Percentiles rank a stretch among this genome's conserved stretches.
phyloP scores from a whole-genome alignment of 2,888 invertebrate genomes.

The Lasioglossum figueresi region DNA sequence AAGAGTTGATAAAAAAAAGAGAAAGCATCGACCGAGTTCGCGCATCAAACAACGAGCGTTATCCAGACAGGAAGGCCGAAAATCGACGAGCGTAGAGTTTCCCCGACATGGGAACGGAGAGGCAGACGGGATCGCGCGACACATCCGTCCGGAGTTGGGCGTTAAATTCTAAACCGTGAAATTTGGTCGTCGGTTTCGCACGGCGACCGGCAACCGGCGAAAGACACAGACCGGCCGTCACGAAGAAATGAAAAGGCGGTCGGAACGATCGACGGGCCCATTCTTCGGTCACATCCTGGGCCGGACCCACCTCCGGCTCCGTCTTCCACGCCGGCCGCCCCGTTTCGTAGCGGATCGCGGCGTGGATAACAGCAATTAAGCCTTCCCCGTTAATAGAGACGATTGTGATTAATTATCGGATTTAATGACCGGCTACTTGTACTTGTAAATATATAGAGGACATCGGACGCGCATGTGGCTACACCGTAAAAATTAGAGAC shows the following conservation, averaged over 20 bases:
- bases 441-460: constrained; percentile 81
- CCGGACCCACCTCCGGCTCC: constrained; percentile 66
- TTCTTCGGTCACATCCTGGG: constrained; percentile 78
- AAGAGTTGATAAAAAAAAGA: no score
- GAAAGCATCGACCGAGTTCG: neutral
- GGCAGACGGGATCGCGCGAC: neutral
- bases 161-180: constrained; percentile 60
- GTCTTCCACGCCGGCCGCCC: constrained; percentile 35
- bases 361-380: constrained; percentile 83
- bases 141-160: constrained; percentile 17
- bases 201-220: constrained; percentile 51
- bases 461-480: constrained; percentile 70
- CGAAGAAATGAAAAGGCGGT: constrained; percentile 54
- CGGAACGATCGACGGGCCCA: constrained; percentile 70
- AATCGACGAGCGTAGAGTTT: neutral
- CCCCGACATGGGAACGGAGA: neutral
- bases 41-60: neutral
- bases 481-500: constrained; percentile 83
- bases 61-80: neutral
- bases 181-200: constrained; percentile 72
- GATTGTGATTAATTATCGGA: constrained; percentile 83
- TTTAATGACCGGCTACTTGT: constrained; percentile 81
- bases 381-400: constrained; percentile 82
- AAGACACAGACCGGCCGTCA: constrained; percentile 49
- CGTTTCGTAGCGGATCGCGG: constrained; percentile 70